Base-by-base conservation (phyloP, 2,797 vertebrate genomes). In the Balearica regulorum region DNA sequence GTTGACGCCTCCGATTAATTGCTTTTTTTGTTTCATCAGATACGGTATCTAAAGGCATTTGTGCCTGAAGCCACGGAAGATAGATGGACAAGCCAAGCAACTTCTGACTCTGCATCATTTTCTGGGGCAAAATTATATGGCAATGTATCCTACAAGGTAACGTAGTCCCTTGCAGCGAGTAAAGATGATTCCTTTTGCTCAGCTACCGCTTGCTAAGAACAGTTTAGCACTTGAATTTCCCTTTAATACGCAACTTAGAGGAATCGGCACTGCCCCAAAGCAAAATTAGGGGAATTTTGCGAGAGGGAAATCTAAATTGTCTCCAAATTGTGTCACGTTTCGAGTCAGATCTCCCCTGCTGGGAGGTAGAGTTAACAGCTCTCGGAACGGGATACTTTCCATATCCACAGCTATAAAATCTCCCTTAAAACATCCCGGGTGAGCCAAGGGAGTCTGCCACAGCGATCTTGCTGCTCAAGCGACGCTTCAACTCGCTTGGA, bases 141-240 rank as follows among this genome's bases (percentile, higher is more conserved):
- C 91, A 15, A 93, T 93, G 93, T 96, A 93, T 94, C 93, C 93
- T 55, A 93, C 95, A 44, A 93, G 91, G 95, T 94, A 90, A 44
- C 0, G 46, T 4, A 29, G 66, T 46, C 15, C 31, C 44, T 66
- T 9, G 66, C 53, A 18, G 41, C 16, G 44, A 57, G 58, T 20
- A 25, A 35, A 68, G 43, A 61, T 41, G 60, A 5, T 11, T 29
- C 39, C 19, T 41, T 60, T 35, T 10, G 57, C 83, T 76, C 25
- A 37, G 43, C 77, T n/a, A 7, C 37, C 21, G 3, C 44, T 28
- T 7, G 15, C 3, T 21, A 28, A 18, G 43, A 31, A 14, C 33
- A 37, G 26, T 51, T 37, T 16, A 6, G 20, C 28, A 1, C 41
- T 37, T 12, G 3, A 33, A 37, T 28, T 11, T 19, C 58, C 65